These are phyloP conservation scores for Brienomyrus longianalis DNA, from an alignment of 2,113 vertebrate species.

Conservation along the genomic window DNA sequence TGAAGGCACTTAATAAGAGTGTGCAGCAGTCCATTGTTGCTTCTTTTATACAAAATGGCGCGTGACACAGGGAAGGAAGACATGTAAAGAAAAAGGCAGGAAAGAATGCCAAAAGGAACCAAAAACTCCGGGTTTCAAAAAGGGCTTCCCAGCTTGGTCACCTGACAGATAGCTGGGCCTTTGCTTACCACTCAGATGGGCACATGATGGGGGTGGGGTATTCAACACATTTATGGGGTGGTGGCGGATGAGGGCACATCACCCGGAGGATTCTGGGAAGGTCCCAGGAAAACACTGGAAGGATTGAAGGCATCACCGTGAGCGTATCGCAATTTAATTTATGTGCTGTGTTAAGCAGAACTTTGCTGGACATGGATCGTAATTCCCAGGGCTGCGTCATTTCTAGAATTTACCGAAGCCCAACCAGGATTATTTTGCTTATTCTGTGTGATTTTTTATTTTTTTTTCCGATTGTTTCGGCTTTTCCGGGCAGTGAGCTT, in stretches of 20 bases:
- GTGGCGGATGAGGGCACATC: background rate
- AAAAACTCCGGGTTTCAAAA: background rate
- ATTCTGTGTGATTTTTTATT: background rate
- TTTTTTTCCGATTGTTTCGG: background rate
- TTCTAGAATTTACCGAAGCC: background rate
- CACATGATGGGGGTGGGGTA: background rate
- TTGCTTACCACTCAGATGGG: background rate
- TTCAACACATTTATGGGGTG: slow-evolving; percentile 30
- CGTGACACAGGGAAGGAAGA: background rate
- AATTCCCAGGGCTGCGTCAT: background rate
- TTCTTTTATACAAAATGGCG: background rate
- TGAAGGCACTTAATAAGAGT: background rate
- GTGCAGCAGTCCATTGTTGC: background rate
- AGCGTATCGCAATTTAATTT: slow-evolving; percentile 16
- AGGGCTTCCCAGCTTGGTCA: background rate
- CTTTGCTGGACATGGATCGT: background rate
- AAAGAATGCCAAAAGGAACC: background rate
- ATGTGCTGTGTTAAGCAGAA: slow-evolving; percentile 4
- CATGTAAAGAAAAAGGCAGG: background rate
- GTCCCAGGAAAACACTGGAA: background rate
- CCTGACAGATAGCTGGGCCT: background rate
- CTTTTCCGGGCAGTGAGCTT: background rate
- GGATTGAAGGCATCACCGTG: slow-evolving; percentile 1
- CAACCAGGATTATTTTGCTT: background rate
- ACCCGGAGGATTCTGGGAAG: background rate